Evolutionary conservation across 1,140 invertebrate genomes (phyloP).

Genomic region (Rhopalosiphum maidis): DNA sequence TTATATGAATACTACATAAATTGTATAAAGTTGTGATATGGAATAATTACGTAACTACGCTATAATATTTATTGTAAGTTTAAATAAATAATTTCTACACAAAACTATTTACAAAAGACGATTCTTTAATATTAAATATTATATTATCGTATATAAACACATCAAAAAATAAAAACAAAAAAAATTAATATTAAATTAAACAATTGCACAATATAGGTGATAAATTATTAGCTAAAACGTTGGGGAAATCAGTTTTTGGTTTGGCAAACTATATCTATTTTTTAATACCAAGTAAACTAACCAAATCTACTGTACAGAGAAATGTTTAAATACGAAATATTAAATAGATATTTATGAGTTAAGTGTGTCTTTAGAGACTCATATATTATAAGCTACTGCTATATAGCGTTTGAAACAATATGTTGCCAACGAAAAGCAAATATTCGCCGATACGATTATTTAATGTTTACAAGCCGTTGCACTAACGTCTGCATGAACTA

Average conservation of each 20-base stretch:
- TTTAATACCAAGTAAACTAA: neutral
- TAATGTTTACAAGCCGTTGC: constrained; percentile 14
- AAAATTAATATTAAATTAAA: neutral
- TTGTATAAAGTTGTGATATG: neutral
- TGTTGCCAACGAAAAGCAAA: constrained; percentile 5
- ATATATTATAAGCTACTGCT: neutral
- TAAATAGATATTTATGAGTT: constrained; percentile 4
- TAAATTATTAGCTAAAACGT: neutral
- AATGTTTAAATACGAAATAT: neutral
- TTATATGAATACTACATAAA: neutral
- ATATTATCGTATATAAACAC: neutral
- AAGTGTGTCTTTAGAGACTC: neutral
- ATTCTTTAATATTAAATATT: neutral
- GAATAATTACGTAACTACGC: neutral
- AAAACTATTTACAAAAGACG: neutral
- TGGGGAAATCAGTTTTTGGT: neutral
- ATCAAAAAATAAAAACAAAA: no score
- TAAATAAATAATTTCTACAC: neutral
- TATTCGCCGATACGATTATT: neutral
- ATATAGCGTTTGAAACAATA: neutral
- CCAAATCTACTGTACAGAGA: neutral
- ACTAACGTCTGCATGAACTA: neutral
- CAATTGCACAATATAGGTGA: neutral
- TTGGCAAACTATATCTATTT: neutral
- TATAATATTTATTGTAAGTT: neutral